phyloP scores from a whole-genome alignment of 2,797 vertebrate species.

The Crax fasciolata region DNA sequence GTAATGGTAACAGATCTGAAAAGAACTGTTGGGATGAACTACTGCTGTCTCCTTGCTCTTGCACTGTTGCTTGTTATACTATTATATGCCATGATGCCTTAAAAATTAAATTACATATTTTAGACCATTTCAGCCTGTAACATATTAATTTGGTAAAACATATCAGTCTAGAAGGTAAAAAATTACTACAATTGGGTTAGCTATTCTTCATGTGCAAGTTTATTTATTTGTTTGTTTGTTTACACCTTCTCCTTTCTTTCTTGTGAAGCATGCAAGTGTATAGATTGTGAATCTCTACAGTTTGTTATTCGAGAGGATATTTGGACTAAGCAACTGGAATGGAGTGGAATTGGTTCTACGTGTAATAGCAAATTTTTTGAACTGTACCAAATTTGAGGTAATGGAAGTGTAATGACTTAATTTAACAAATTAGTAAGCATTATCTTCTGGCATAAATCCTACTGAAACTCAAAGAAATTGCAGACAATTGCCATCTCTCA shows the following conservation, averaged over 20 bases:
- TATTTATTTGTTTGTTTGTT: accelerated
- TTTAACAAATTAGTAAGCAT: not conserved
- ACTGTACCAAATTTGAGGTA: not conserved
- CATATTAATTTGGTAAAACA: not conserved
- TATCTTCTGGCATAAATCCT: not conserved
- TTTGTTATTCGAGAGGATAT: not conserved
- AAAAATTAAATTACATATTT: not conserved
- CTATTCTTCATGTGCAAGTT: not conserved
- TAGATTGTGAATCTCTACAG: not conserved
- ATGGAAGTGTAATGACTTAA: not conserved
- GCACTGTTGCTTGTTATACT: not conserved
- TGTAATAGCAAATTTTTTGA: not conserved
- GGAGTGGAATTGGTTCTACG: not conserved
- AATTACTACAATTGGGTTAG: not conserved
- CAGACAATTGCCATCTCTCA: not conserved
- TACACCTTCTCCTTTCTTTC: not conserved
- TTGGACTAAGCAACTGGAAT: not conserved
- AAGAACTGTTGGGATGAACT: not conserved
- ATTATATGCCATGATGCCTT: not conserved
- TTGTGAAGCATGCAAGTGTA: not conserved
- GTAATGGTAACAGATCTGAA: not conserved
- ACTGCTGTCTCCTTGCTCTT: not conserved
- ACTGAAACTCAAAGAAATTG: not conserved
- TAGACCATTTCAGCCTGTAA: not conserved
- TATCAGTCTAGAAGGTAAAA: not conserved